phyloP scores from a whole-genome alignment of 2,113 vertebrate species.

The Pelvicachromis taeniatus region DNA sequence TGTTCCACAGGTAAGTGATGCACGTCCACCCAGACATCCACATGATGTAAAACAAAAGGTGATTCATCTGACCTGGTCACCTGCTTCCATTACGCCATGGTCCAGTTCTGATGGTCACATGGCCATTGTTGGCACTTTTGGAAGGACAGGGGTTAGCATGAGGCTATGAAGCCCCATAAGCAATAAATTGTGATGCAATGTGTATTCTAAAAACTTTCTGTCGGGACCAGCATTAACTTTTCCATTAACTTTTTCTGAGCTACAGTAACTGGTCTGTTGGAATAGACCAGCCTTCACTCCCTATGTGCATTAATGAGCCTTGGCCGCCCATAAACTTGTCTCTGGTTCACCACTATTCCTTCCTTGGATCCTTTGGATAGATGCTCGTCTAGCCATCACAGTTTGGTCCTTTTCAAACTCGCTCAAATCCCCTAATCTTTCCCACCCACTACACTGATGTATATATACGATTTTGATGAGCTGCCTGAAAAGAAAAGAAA shows the following conservation, averaged over 20 bases:
- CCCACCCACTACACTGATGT: neutral
- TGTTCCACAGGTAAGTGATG: neutral
- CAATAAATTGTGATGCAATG: neutral
- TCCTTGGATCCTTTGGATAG: neutral
- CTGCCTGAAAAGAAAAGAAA: neutral
- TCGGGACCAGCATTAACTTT: neutral
- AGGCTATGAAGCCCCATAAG: neutral
- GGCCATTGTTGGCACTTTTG: neutral
- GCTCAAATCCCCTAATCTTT: neutral
- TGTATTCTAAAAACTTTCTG: neutral
- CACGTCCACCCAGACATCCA: neutral
- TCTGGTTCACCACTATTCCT: neutral
- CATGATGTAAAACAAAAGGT: neutral
- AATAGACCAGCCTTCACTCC: neutral
- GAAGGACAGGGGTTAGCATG: neutral
- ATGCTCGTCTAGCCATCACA: neutral
- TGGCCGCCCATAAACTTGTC: neutral
- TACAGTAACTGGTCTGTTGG: neutral
- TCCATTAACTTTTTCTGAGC: neutral
- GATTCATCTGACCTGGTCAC: neutral
- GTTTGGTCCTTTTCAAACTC: neutral
- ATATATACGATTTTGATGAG: neutral
- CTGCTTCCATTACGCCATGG: neutral
- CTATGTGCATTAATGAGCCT: neutral
- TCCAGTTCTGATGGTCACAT: neutral